Evolutionary conservation across 1,140 invertebrate genomes (phyloP).

Genomic region (Hesperophylax magnus): DNA sequence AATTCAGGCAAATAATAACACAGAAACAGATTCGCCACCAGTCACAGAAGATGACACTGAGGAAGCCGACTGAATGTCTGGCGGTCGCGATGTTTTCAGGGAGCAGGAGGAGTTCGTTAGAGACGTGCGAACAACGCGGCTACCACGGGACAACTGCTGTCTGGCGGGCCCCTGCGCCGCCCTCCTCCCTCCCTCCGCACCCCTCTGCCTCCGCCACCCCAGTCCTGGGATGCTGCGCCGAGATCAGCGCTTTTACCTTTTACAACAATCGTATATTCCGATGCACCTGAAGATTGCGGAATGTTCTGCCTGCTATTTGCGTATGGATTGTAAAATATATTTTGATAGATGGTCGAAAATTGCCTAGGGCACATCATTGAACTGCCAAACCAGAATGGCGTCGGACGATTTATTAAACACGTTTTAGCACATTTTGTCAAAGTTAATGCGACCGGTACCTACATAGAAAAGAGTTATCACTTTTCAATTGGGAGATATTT

Average conservation of each 20-base stretch:
- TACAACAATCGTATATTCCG: too few species aligned
- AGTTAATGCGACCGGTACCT: too few species aligned
- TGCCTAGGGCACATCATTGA: too few species aligned
- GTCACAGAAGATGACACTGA: neutral
- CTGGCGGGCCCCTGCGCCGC: slow-evolving; percentile 6
- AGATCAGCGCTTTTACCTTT: neutral
- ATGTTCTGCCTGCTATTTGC: too few species aligned
- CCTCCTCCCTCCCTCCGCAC: neutral
- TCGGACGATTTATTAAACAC: too few species aligned
- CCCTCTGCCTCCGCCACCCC: neutral
- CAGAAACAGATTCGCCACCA: slow-evolving; percentile 13
- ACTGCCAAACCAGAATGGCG: too few species aligned
- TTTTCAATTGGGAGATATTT: too few species aligned
- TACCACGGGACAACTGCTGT: slow-evolving; percentile 1
- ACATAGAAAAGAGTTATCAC: too few species aligned
- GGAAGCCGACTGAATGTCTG: slow-evolving; percentile 3
- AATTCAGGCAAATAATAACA: neutral
- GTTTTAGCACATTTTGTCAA: too few species aligned
- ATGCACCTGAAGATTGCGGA: too few species aligned
- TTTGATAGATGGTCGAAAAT: too few species aligned
- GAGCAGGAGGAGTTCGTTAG: neutral
- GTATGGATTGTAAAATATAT: too few species aligned
- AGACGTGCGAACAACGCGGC: neutral
- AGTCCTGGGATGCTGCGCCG: slow-evolving; percentile 12
- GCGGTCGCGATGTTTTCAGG: slow-evolving; percentile 25